Base-by-base conservation (phyloP, 1,140 invertebrate species). In the Nautilus pompilius region DNA sequence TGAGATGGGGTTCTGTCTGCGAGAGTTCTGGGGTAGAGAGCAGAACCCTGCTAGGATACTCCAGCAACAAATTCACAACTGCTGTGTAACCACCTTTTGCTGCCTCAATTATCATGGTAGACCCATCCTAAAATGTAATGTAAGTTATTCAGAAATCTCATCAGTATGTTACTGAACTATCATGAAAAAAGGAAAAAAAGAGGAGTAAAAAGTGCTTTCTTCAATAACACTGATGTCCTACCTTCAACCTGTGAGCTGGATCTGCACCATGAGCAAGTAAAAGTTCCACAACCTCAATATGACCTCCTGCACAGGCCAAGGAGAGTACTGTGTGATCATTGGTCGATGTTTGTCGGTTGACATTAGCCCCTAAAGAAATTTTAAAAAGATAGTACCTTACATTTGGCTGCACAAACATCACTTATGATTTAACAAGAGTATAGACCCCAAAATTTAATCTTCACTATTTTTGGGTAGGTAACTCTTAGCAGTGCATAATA, bases 61-160 rank as follows among this genome's bases (percentile, higher is more conserved):
- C 95, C 57, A 99, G 87, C 54, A 99, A 84, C 63, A 97, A 83
- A 82, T 97, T 93, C 26, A 99, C 96, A 62, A 98, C 95, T 69
- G 88, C 89, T 0, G 93, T 96, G 81, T 99, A 95, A 0, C 96
- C 96, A 56, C 95, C 95, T 84, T 98, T 97, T 15, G 96, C 92
- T 34, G 96, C 96, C 84, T 99, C 97, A 70, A 99, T 98, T 61
- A 99, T 85, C 91, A 98, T 98, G 33, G 95, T 98, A 46, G 94
- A 96, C 81, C 96, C 98, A 84, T 99, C 96, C 89, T 91, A 73
- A 22, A 74, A 29, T 49, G 29, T 36, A 68, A 33, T 36, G 58
- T 20, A 53, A 4, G 29, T 54, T 17, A 55, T 46, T 36, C 17
- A 53, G 13, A 32, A 48, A 29, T 10, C 49, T n/a, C 53, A 29